A percentile compares a stretch with the other conserved stretches of the same genome.
Conservation (phyloP, 2,888 invertebrate genomes). For the Drosophila barbarae region DNA sequence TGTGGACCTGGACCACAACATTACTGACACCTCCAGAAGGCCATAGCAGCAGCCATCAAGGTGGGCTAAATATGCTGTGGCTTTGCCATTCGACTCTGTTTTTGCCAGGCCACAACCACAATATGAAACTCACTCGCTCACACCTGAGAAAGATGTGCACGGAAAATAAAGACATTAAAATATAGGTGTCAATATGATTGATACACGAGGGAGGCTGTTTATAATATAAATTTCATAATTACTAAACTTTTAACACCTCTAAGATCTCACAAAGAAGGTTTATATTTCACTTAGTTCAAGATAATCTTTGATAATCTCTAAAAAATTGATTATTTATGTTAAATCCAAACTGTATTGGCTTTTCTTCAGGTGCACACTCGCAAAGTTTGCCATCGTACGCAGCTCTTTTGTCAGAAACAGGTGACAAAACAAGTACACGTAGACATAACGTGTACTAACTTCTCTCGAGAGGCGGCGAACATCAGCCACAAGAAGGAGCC, state of each 20-base stretch:
- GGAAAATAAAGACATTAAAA: not conserved
- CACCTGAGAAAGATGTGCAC: constrained; percentile 3
- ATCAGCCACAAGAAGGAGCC: constrained; percentile 16
- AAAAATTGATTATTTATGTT: not conserved
- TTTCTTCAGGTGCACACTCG: constrained; percentile 45
- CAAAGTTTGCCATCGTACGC: constrained; percentile 48
- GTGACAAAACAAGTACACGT: constrained; percentile 64
- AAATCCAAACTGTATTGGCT: not conserved
- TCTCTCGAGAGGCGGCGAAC: constrained; percentile 32
- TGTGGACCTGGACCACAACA: constrained; percentile 70
- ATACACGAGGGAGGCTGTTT: not conserved
- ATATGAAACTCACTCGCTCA: constrained; percentile 20
- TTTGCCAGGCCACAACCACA: constrained; percentile 30
- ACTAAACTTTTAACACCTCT: too few relatives aligned
- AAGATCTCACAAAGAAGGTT: not conserved
- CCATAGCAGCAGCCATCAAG: constrained; percentile 10
- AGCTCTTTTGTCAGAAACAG: constrained; percentile 63
- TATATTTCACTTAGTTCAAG: not conserved
- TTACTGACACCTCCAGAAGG: constrained; percentile 64
- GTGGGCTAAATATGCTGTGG: constrained; percentile 45
- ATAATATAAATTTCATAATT: not conserved
- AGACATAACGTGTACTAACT: constrained; percentile 49
- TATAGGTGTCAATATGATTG: not conserved
- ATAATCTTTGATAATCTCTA: not conserved
- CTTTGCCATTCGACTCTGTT: constrained; percentile 23